Percentiles rank a stretch among this genome's conserved stretches.
These are phyloP conservation scores for Mus spretus DNA, from an alignment of 2,797 vertebrate species.

Conservation along the genomic window DNA sequence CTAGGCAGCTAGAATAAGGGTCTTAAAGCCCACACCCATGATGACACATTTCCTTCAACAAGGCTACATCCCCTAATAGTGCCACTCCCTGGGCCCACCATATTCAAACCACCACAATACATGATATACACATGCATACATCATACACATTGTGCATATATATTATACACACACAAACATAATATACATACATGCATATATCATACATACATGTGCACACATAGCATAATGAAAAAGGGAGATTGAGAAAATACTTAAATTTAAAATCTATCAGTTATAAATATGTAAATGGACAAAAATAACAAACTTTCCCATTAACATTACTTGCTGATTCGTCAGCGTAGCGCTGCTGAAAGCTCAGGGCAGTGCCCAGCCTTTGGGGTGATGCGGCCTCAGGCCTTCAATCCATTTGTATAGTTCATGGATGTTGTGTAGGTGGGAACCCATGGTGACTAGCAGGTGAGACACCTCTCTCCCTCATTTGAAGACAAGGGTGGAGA, in stretches of 20 bases:
- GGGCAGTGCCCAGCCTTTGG: background rate
- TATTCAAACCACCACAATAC: background rate
- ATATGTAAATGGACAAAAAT: background rate
- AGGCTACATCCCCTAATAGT: background rate
- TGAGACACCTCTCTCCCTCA: background rate
- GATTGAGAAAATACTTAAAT: background rate
- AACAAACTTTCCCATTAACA: background rate
- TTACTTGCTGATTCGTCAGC: background rate
- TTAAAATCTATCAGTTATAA: background rate
- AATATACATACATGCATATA: background rate
- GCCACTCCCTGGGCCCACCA: background rate
- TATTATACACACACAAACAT: background rate
- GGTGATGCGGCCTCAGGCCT: background rate
- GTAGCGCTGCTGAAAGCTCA: background rate
- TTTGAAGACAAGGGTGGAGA: background rate
- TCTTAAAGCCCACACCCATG: background rate
- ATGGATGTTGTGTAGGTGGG: background rate
- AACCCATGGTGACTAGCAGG: background rate
- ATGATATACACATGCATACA: background rate
- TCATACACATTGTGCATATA: background rate
- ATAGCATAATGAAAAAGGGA: background rate
- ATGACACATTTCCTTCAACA: background rate
- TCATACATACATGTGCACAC: background rate
- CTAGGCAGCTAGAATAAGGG: background rate
- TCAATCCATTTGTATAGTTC: background rate